Percentiles rank a stretch among this genome's conserved stretches.
Conservation (phyloP, 2,888 invertebrate genomes). For the Flexamia atlantica region DNA sequence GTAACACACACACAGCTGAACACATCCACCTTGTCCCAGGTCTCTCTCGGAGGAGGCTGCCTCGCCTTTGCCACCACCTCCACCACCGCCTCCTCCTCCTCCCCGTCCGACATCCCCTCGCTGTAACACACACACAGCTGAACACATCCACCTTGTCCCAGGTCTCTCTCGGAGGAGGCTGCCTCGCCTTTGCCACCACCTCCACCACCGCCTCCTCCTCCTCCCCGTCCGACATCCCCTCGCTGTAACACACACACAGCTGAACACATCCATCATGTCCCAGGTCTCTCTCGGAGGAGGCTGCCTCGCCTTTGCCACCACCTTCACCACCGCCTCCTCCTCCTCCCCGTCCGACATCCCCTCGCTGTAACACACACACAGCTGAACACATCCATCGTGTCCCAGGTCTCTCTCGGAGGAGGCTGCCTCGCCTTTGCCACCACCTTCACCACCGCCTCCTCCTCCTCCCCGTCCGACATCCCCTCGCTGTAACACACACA, state of each 20-base stretch:
- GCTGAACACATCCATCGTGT: conserved; percentile 87
- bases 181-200: too few relatives aligned
- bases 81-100: neutral
- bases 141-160: too few relatives aligned
- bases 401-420: conserved; percentile 88
- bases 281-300: conserved; percentile 85
- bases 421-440: conserved; percentile 55
- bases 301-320: conserved; percentile 47
- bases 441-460: conserved; percentile 65
- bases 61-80: neutral
- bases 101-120: neutral
- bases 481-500: conserved; percentile 58
- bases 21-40: conserved; percentile 92
- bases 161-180: too few relatives aligned
- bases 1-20: conserved; percentile 74
- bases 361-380: conserved; percentile 55
- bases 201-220: too few relatives aligned
- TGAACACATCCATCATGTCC: conserved; percentile 89
- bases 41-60: conserved; percentile 80
- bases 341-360: conserved; percentile 67
- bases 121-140: neutral
- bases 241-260: too few relatives aligned
- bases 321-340: conserved; percentile 64
- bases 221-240: too few relatives aligned
- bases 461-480: conserved; percentile 67